Base-by-base conservation (phyloP, 2,113 vertebrate species). In the Columbina picui region DNA sequence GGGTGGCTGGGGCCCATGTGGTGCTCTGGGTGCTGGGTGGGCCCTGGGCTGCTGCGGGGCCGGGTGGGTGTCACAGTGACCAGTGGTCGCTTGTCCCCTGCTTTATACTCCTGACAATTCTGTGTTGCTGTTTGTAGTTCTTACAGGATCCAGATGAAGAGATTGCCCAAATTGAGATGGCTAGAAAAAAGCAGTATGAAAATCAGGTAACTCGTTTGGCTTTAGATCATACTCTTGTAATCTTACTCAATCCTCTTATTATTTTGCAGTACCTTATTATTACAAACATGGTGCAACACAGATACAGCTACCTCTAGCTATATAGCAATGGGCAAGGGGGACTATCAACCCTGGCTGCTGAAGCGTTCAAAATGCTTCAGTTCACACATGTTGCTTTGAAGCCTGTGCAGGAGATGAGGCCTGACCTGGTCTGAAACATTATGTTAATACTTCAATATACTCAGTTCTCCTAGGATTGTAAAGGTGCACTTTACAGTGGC, bases 121-220 rank as follows among this genome's bases (percentile, higher is more conserved):
- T 69, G 10, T n/a, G 4, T 45, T 36, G 7, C 17, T 74, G 53
- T 63, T 13, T 92, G 9, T 94, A 99, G 99, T 98, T 99, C 97
- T 96, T 99, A 45, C 99, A 98, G 82, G 99, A 99, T 96, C 97
- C 98, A 2, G 99, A 99, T 86, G 99, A 99, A 89, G 99, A 99
- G 94, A 85, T 98, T 59, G 96, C 97, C 30, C 92, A 97, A 65
- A 95, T 95, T 55, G 97, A 99, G 91, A 97, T 97, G 98, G 98
- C 97, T 0, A 98, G 94, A 87, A 99, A 98, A 97, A 99, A 98
- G 93, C 98, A 97, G 16, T 96, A 96, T 20, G 97, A 98, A 27
- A 92, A 60, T 38, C 97, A 99, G 99, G 99, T 99, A 97, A 87
- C 18, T 1, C 1, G 18, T 10, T 6, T 25, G 32, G 14, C 22